Evolutionary conservation across 2,113 vertebrate species (phyloP).

Genomic region (Cheilinus undulatus): DNA sequence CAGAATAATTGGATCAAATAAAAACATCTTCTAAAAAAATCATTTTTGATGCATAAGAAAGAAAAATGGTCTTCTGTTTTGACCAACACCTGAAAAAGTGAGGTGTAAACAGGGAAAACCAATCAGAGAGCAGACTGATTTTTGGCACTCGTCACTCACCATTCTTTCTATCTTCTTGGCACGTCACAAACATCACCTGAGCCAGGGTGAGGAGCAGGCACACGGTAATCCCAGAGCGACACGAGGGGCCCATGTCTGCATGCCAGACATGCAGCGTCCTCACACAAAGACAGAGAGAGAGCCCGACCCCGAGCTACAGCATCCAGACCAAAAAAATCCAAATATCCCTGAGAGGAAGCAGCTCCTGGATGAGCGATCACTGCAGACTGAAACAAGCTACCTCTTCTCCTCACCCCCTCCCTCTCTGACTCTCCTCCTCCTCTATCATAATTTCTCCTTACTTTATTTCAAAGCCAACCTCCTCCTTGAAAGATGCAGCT

Average conservation of each 20-base stretch:
- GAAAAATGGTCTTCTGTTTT: background rate
- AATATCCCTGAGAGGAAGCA: slow-evolving; percentile 66
- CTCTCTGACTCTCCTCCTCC: slow-evolving; percentile 48
- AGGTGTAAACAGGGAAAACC: background rate
- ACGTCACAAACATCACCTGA: slow-evolving; percentile 74
- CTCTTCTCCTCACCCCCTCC: slow-evolving; percentile 37
- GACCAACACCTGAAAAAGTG: background rate
- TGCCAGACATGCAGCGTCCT: slow-evolving; percentile 45
- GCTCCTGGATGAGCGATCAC: slow-evolving; percentile 57
- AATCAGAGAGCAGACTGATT: slow-evolving; percentile 14
- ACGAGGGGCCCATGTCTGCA: slow-evolving; percentile 69
- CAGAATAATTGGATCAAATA: background rate
- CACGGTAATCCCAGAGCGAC: slow-evolving; percentile 68
- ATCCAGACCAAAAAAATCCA: slow-evolving; percentile 59
- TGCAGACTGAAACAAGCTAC: slow-evolving; percentile 54
- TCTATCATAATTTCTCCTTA: slow-evolving; percentile 50
- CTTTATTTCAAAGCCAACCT: slow-evolving; percentile 51
- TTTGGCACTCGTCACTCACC: slow-evolving; percentile 68
- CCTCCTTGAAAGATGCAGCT: slow-evolving; percentile 48
- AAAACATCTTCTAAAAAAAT: background rate
- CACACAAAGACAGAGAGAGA: slow-evolving; percentile 34
- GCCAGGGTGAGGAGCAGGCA: slow-evolving; percentile 71
- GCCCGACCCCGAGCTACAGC: slow-evolving; percentile 55
- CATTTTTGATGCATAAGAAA: background rate
- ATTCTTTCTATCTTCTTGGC: slow-evolving; percentile 70